A percentile compares a stretch with the other conserved stretches of the same genome.
Evolutionary conservation across 2,888 invertebrate genomes (phyloP).

Genomic region (Aquatica leii): DNA sequence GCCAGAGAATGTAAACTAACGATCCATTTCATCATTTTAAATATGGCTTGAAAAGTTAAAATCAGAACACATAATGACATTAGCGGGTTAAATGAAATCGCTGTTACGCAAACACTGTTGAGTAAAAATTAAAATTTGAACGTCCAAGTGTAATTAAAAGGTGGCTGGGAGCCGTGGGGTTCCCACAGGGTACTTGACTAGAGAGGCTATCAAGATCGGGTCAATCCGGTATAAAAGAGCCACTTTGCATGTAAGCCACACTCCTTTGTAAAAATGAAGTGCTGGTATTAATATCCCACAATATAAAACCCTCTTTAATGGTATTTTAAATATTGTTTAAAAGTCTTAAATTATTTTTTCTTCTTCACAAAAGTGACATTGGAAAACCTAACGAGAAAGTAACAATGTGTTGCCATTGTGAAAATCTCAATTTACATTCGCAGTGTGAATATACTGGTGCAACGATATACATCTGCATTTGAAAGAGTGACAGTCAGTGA

Average conservation of each 20-base stretch:
- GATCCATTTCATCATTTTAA: slow-evolving; percentile 59
- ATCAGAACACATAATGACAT: slow-evolving; percentile 10
- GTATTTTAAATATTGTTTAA: slow-evolving; percentile 12
- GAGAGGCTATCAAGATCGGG: slow-evolving; percentile 40
- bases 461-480: slow-evolving; percentile 58
- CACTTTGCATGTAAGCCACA: slow-evolving; percentile 26
- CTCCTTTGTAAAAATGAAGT: slow-evolving; percentile 29
- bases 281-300: slow-evolving; percentile 24
- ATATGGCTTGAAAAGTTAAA: slow-evolving; percentile 26
- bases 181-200: slow-evolving; percentile 54
- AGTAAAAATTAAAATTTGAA: neutral
- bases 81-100: no score
- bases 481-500: slow-evolving; percentile 56
- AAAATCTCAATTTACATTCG: slow-evolving; percentile 49
- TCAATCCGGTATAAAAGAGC: slow-evolving; percentile 26
- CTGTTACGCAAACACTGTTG: neutral
- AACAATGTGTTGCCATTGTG: slow-evolving; percentile 41
- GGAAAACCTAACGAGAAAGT: neutral
- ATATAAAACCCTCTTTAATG: slow-evolving; percentile 10
- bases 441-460: slow-evolving; percentile 53
- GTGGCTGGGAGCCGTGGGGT: slow-evolving; percentile 52
- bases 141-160: slow-evolving; percentile 31
- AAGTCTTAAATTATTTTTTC: neutral
- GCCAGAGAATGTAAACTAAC: slow-evolving; percentile 58
- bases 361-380: neutral